A percentile compares a stretch with the other conserved stretches of the same genome.
Conservation (phyloP, 1,140 invertebrate species). For the Drosophila leontia region DNA sequence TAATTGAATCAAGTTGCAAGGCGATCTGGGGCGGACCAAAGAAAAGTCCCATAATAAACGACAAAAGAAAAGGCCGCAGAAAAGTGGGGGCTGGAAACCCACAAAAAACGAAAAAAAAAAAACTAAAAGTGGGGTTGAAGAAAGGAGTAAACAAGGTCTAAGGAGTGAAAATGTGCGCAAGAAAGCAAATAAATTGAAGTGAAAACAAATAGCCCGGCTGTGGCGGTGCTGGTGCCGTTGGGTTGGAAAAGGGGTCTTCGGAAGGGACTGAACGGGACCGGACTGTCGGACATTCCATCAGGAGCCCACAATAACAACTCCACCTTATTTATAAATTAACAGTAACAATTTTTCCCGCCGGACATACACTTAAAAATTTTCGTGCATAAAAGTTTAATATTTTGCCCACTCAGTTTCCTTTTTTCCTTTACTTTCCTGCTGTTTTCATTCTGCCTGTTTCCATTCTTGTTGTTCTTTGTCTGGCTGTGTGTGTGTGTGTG, state of each 20-base stretch:
- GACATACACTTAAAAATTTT: conserved; percentile 78
- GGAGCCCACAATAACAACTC: conserved; percentile 58
- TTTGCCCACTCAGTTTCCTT: conserved; percentile 32
- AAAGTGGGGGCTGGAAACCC: conserved; percentile 11
- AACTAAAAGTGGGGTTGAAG: conserved; percentile 13
- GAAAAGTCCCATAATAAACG: conserved; percentile 56
- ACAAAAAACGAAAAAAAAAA: conserved; percentile 18
- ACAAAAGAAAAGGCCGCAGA: conserved; percentile 61
- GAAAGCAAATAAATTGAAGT: conserved; percentile 77
- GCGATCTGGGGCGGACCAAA: conserved; percentile 23
- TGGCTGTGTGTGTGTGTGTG: conserved; percentile 21
- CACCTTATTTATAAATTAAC: conserved; percentile 81
- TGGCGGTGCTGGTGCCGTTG: not conserved
- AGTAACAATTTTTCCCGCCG: conserved; percentile 78
- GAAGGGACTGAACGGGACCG: conserved; percentile 7
- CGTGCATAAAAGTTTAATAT: conserved; percentile 71
- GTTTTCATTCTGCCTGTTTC: conserved; percentile 36
- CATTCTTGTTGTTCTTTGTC: conserved; percentile 43
- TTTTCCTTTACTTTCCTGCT: conserved; percentile 21
- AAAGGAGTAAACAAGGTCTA: conserved; percentile 47
- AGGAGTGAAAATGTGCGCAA: conserved; percentile 69
- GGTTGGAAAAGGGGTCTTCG: conserved; percentile 1
- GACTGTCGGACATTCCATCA: conserved; percentile 34
- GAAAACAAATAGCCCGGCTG: conserved; percentile 72
- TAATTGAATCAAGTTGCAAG: conserved; percentile 74